Base-by-base conservation (phyloP, 2,113 vertebrate species). In the Connochaetes taurinus region DNA sequence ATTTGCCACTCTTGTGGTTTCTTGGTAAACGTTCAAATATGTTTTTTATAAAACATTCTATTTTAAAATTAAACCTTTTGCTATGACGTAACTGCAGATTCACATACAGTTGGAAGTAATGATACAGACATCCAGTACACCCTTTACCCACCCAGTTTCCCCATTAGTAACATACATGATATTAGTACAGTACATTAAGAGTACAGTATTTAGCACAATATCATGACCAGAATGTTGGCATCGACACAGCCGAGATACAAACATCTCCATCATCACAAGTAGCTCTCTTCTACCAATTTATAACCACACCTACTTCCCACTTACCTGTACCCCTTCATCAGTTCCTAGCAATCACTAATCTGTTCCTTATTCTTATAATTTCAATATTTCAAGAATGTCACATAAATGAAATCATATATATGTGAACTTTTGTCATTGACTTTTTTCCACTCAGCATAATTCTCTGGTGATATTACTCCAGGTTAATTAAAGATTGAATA, bases 381-480 rank as follows among this genome's bases (percentile, higher is more conserved):
- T 92, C 89, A 29, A 78, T 29, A 92, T 93, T 94, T 93, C 31
- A 90, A 90, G 23, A 90, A 90, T 67, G 29, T 83, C 92, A 83
- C 36, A 57, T 87, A 90, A 91, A 76, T 76, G 19, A 85, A 85
- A 60, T 71, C 21, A 50, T 50, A 43, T 6, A 40, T 1, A 29
- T 67, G 23, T 52, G 86, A 76, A 29, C 6, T 82, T 94, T 91
- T 60, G 64, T 57, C 40, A 33, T 33, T 91, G 25, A 12, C 29
- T n/a, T 93, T 93, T 89, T 90, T 16, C 91, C 40, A 78, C 36
- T 81, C 45, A 29, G 9, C 36, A 60, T 45, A 58, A 67, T 83
- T 87, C 67, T 95, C 29, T 95, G 57, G 29, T 64, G 50, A 62
- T 84, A 90, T 84, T 23, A 57, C 16, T 58, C 12, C 21, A 87